Evolutionary conservation across 2,113 vertebrate genomes (phyloP).

Genomic region (Podarcis raffonei): DNA sequence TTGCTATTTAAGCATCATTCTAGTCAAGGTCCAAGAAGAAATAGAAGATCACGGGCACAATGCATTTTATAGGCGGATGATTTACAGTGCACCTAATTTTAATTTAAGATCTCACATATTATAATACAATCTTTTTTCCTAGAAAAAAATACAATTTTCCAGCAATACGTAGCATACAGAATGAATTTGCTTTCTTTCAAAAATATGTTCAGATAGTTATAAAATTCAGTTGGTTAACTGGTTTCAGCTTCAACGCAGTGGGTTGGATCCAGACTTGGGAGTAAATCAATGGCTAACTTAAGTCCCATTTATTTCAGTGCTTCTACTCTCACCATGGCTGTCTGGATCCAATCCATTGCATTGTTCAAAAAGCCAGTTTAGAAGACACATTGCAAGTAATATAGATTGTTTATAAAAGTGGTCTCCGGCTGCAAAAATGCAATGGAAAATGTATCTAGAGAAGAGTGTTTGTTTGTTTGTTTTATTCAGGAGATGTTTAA

Average conservation of each 20-base stretch:
- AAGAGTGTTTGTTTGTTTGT: neutral
- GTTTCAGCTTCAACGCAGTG: neutral
- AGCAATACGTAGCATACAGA: neutral
- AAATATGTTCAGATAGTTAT: neutral
- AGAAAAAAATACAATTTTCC: neutral
- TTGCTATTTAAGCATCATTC: neutral
- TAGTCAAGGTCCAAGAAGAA: neutral
- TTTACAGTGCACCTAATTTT: neutral
- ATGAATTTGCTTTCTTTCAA: neutral
- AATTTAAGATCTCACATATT: neutral
- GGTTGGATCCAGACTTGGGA: too few species aligned
- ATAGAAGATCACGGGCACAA: neutral
- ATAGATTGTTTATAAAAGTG: too few species aligned
- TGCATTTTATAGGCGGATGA: neutral
- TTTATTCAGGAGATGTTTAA: too few species aligned
- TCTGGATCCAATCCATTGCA: too few species aligned
- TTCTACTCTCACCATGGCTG: too few species aligned
- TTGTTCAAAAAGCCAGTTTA: too few species aligned
- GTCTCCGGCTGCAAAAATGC: neutral
- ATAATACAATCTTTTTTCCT: neutral
- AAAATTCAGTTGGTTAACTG: neutral
- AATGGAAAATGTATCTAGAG: neutral
- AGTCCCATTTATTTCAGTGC: too few species aligned
- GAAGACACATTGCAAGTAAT: too few species aligned
- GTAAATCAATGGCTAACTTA: too few species aligned